Evolutionary conservation across 2,797 vertebrate genomes (phyloP), one percentile per base, ranked within the genome.

Genomic region (Myiotriccus ornatus): DNA sequence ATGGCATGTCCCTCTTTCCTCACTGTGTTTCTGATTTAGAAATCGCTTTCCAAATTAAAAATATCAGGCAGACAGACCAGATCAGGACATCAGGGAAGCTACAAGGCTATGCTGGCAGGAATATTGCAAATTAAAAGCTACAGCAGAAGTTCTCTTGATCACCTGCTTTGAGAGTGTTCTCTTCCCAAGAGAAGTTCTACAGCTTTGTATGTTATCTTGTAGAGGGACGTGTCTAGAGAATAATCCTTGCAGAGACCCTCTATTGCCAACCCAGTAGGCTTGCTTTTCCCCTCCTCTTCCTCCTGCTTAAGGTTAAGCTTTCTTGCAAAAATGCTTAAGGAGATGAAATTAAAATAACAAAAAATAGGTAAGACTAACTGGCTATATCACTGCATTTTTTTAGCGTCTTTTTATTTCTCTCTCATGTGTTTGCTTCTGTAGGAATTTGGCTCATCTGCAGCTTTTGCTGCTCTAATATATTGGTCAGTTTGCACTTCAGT

Each of bases 1-100:
- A 84, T 57, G 78, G 64, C 90, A 82, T 47, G 78, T 90, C 43
- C 46, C 64, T 49, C 68, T 85, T 94, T 95, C 93, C 62, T 94
- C 90, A 83, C 47, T 3, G 0, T 37, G 28, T 68, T 78, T 90
- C 80, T 93, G 71, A 81, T 93, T 82, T 90, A 74, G 88, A 93
- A 94, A 94, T 74, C 67, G 19, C 15, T 86, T 94, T 91, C 70
- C 55, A 60, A 64, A 90, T 74, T 28, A 43, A 77, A 91, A 89
- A 27, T 43, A 59, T 62, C 34, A n/a, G 55, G 46, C 25, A 27
- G 41, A 28, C 34, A 59, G 50, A 73, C 19, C 28, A n/a, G 37
- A 70, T 75, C 19, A 55, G 50, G 73, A 34, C 55, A 88, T 16
- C 2, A 1, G 46, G 67, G 59, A 64, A 91, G 18, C n/a, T 56